phyloP scores from a whole-genome alignment of 1,140 invertebrate species.

The Drosophila pandora region DNA sequence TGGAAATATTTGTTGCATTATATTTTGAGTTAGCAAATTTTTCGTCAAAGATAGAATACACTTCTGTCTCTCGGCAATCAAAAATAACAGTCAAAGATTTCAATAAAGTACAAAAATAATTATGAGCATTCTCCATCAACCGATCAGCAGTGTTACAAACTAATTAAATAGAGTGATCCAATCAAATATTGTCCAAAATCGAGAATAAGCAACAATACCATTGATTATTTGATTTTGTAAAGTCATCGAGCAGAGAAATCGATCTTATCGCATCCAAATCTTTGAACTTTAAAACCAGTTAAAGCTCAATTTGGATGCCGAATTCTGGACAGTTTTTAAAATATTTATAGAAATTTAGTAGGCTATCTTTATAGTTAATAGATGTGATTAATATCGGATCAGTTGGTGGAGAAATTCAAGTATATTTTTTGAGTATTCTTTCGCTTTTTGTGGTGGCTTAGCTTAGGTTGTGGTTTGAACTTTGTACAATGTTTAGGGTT shows the following conservation, averaged over 20 bases:
- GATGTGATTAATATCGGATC: background rate
- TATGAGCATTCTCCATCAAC: conserved; percentile 33
- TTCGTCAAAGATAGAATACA: conserved; percentile 21
- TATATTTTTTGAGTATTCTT: conserved; percentile 64
- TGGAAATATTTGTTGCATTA: conserved; percentile 62
- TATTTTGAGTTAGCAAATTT: conserved; percentile 61
- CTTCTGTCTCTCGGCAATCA: conserved; percentile 33
- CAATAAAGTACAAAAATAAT: conserved; percentile 54
- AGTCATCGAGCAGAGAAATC: conserved; percentile 25
- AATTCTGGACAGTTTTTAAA: background rate
- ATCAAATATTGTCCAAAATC: conserved; percentile 20
- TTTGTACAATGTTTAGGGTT: conserved; percentile 74
- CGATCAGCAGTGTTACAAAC: conserved; percentile 30
- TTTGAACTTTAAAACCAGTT: conserved; percentile 49
- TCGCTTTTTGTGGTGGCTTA: conserved; percentile 50
- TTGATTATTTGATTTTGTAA: conserved; percentile 49
- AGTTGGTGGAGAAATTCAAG: conserved; percentile 25
- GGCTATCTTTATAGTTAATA: background rate
- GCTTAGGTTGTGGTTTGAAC: conserved; percentile 66
- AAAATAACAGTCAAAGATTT: conserved; percentile 76
- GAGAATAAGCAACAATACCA: conserved; percentile 43
- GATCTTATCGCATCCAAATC: conserved; percentile 32
- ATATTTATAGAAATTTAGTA: background rate
- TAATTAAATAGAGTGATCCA: conserved; percentile 50
- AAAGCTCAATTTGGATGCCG: conserved; percentile 44